Evolutionary conservation across 2,113 vertebrate genomes (phyloP).

Genomic region (Calonectris borealis): DNA sequence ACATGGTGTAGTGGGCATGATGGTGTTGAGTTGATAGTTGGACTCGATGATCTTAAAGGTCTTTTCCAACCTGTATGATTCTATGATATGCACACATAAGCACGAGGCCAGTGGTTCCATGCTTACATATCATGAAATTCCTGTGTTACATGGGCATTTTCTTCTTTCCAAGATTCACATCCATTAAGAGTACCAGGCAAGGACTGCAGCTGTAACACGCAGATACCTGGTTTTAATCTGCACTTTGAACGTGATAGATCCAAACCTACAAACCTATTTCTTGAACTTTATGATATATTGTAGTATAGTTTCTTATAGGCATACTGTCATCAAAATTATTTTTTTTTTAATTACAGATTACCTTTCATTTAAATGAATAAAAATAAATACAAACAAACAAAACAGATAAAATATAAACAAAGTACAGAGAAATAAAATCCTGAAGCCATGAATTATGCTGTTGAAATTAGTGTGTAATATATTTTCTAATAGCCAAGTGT

Average conservation of each 20-base stretch:
- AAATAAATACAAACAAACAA: not conserved
- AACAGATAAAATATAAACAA: not conserved
- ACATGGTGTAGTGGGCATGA: no score
- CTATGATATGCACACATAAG: accelerated
- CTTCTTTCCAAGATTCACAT: not conserved
- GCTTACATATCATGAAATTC: not conserved
- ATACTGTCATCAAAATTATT: no score
- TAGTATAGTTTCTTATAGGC: not conserved
- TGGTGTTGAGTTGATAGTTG: no score
- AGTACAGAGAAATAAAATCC: not conserved
- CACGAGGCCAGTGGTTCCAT: not conserved
- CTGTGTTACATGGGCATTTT: not conserved
- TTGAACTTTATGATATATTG: not conserved
- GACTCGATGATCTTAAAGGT: no score
- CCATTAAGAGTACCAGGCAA: not conserved
- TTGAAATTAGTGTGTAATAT: not conserved
- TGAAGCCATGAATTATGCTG: not conserved
- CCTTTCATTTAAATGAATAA: not conserved
- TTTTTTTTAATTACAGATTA: not conserved
- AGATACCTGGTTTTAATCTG: not conserved
- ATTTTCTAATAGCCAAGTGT: not conserved
- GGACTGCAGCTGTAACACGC: accelerated
- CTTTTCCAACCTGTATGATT: no score
- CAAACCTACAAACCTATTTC: not conserved
- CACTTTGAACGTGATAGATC: accelerated